These are phyloP conservation scores for Camelus dromedarius DNA, from an alignment of 2,113 vertebrate genomes.

Conservation along the genomic window DNA sequence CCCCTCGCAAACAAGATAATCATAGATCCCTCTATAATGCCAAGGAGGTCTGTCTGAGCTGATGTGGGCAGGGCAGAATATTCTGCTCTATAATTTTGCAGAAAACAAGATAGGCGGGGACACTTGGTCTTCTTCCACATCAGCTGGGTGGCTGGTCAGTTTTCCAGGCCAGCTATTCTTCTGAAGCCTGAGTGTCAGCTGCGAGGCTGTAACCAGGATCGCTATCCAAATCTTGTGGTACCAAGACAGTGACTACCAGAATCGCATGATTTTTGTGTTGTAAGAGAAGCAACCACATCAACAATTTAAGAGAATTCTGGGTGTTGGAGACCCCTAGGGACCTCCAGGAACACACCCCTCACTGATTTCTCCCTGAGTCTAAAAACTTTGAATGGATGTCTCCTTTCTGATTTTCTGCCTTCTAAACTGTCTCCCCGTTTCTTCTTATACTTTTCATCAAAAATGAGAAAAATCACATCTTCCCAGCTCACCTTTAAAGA, in stretches of 20 bases:
- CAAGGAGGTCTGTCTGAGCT: not conserved
- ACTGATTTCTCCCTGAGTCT: not conserved
- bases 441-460: not conserved
- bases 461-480: not conserved
- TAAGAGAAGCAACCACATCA: not conserved
- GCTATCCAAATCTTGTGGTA: not conserved
- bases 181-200: not conserved
- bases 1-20: not conserved
- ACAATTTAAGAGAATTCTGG: not conserved
- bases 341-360: not conserved
- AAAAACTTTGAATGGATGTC: not conserved
- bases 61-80: not conserved
- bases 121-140: not conserved
- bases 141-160: not conserved
- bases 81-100: not conserved
- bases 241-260: not conserved
- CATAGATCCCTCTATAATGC: not conserved
- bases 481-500: constrained; percentile 43
- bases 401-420: not conserved
- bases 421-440: not conserved
- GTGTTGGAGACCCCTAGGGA: rapidly evolving
- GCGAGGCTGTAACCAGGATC: not conserved
- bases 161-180: not conserved
- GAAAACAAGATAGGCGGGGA: not conserved
- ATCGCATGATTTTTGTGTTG: not conserved